Conservation (phyloP, 2,888 invertebrate genomes). For the Mythimna albipuncta region DNA sequence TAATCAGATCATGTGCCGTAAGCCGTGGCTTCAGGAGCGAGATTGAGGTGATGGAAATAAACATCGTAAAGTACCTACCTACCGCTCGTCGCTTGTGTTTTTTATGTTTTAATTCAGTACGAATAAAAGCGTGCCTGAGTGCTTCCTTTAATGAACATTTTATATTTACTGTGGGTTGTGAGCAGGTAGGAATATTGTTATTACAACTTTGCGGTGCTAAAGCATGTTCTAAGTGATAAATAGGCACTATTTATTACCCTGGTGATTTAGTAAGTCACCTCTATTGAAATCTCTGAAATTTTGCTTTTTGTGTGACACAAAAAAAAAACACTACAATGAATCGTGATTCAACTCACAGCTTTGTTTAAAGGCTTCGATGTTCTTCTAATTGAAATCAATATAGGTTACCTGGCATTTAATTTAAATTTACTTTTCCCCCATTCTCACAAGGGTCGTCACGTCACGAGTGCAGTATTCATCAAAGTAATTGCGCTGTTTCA, state of each 20-base stretch:
- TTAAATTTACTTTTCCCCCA: slow-evolving; percentile 68
- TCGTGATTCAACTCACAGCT: slow-evolving; percentile 14
- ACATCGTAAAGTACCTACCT: slow-evolving; percentile 45
- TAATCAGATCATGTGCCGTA: slow-evolving; percentile 57
- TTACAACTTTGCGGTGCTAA: not conserved
- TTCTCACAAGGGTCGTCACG: slow-evolving; percentile 69
- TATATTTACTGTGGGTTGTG: slow-evolving; percentile 27
- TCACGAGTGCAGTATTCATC: slow-evolving; percentile 84
- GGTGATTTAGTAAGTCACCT: not conserved
- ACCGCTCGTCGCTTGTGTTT: slow-evolving; percentile 33
- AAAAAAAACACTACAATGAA: not conserved
- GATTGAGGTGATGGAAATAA: slow-evolving; percentile 47
- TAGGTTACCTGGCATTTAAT: slow-evolving; percentile 70
- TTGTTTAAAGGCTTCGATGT: slow-evolving; percentile 46
- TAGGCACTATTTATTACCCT: not conserved
- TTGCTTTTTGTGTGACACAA: not conserved
- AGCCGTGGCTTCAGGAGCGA: slow-evolving; percentile 19
- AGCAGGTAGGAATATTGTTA: slow-evolving; percentile 21
- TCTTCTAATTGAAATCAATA: slow-evolving; percentile 77
- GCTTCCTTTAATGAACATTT: slow-evolving; percentile 52
- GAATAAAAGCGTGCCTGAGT: slow-evolving; percentile 52
- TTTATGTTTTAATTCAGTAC: slow-evolving; percentile 56
- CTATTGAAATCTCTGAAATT: not conserved
- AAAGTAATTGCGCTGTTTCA: slow-evolving; percentile 87
- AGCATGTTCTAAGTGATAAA: slow-evolving; percentile 5